Conservation (phyloP, 2,797 vertebrate genomes). For the Sebastes nivosus region DNA sequence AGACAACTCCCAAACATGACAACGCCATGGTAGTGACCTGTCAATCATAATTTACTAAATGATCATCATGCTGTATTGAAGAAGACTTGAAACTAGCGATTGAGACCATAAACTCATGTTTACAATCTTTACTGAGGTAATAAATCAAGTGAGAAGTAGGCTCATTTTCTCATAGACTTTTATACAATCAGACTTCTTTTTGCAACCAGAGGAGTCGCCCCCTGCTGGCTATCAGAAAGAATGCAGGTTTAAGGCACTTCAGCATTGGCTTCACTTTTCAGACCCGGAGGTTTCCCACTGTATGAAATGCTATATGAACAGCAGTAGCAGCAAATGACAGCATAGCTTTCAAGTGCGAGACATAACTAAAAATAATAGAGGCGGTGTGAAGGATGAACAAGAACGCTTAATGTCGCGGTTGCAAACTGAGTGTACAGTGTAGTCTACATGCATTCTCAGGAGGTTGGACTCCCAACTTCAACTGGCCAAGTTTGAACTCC, state of each 20-base stretch:
- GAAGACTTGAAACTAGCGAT: neutral
- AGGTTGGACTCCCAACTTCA: neutral
- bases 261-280: fast-evolving
- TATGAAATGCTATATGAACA: too few relatives aligned
- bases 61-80: neutral
- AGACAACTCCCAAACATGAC: neutral
- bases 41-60: neutral
- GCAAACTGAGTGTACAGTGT: neutral
- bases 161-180: neutral
- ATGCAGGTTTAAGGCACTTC: neutral
- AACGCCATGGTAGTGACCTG: neutral
- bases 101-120: neutral
- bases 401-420: neutral
- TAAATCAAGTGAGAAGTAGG: neutral
- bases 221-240: neutral
- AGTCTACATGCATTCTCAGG: neutral
- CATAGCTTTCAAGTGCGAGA: neutral
- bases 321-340: too few relatives aligned
- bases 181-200: neutral
- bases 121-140: neutral
- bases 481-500: neutral
- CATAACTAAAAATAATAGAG: neutral
- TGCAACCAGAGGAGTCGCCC: neutral
- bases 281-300: neutral
- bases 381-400: neutral